Evolutionary conservation across 2,113 vertebrate genomes (phyloP).

Genomic region (Cromileptes altivelis): DNA sequence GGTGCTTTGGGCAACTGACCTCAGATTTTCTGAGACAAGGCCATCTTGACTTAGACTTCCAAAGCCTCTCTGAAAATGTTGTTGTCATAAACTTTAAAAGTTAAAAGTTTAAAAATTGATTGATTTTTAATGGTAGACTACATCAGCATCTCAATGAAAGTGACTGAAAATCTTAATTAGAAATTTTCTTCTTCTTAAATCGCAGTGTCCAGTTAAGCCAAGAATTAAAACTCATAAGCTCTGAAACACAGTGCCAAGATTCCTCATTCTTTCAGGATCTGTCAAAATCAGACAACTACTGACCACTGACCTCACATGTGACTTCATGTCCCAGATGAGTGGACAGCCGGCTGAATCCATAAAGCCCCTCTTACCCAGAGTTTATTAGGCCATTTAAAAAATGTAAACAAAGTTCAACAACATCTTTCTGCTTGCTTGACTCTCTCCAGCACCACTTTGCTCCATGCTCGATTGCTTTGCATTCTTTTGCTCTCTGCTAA

Average conservation of each 20-base stretch:
- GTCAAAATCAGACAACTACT: background rate
- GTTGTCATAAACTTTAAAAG: too few relatives aligned
- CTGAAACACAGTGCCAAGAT: background rate
- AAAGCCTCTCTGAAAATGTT: too few relatives aligned
- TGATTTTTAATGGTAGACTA: too few relatives aligned
- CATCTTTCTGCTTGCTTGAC: constrained; percentile 34
- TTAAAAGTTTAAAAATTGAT: too few relatives aligned
- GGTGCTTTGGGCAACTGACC: too few relatives aligned
- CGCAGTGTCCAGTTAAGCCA: background rate
- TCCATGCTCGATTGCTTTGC: constrained; percentile 29
- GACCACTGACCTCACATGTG: background rate
- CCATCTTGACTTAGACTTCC: too few relatives aligned
- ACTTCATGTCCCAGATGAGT: background rate
- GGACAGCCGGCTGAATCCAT: background rate
- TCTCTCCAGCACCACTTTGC: constrained; percentile 7
- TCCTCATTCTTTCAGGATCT: background rate
- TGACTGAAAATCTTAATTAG: background rate
- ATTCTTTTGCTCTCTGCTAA: constrained; percentile 38
- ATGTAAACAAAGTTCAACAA: background rate
- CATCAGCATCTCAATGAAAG: too few relatives aligned
- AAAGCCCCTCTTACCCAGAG: background rate
- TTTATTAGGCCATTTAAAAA: constrained; percentile 5
- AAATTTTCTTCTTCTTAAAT: background rate
- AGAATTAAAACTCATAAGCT: background rate
- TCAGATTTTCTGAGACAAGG: too few relatives aligned